phyloP scores from a whole-genome alignment of 2,113 vertebrate species.

The Drymodes brunneopygia region DNA sequence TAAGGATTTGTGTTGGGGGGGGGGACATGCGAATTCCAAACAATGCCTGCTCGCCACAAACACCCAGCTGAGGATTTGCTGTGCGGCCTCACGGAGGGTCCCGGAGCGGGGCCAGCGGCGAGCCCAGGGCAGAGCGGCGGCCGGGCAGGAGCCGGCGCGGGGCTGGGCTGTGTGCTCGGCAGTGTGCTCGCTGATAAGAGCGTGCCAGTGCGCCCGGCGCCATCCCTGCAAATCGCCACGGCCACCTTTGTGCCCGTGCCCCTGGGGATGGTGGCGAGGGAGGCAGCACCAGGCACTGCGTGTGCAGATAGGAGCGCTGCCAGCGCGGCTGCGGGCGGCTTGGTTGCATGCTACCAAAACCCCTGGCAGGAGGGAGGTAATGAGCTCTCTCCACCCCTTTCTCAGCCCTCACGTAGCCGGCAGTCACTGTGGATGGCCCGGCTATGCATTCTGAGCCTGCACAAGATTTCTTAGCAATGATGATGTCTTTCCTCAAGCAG shows the following conservation, averaged over 20 bases:
- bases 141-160: neutral
- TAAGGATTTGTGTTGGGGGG: neutral
- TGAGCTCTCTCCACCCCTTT: neutral
- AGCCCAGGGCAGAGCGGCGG: neutral
- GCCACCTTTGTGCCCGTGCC: conserved; percentile 33
- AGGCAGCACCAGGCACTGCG: neutral
- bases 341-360: neutral
- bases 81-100: accelerated
- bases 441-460: neutral
- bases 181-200: conserved; percentile 16
- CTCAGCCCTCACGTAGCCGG: neutral
- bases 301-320: conserved; percentile 48
- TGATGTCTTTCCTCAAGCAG: neutral
- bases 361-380: neutral
- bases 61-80: neutral
- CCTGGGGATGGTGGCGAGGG: neutral
- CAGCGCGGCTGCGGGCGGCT: neutral
- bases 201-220: neutral
- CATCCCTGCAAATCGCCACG: neutral
- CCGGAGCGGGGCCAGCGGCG: accelerated
- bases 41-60: neutral
- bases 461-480: neutral
- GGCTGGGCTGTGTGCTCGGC: neutral
- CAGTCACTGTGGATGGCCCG: accelerated
- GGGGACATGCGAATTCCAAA: neutral